Evolutionary conservation across 1,140 invertebrate genomes (phyloP).

Genomic region (Drosophila dunni): DNA sequence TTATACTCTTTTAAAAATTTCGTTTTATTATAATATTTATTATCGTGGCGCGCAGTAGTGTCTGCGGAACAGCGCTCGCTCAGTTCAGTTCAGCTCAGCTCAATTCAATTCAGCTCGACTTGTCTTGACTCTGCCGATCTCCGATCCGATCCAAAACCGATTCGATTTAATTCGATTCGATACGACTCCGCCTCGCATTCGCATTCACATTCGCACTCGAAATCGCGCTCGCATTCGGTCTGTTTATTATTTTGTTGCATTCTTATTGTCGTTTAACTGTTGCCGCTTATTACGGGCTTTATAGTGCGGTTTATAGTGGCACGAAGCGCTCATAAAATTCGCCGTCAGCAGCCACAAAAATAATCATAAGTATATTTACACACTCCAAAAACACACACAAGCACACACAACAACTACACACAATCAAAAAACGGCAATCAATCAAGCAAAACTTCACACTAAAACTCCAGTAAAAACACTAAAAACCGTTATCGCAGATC

Average conservation of each 20-base stretch:
- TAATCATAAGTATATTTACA: constrained; percentile 42
- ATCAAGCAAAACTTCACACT: constrained; percentile 40
- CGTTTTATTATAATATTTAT: constrained; percentile 85
- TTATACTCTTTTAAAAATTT: constrained; percentile 85
- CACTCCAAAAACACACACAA: constrained; percentile 8
- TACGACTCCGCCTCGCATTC: constrained; percentile 48
- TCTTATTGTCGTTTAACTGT: constrained; percentile 84
- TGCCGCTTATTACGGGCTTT: constrained; percentile 62
- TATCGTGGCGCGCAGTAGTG: constrained; percentile 84
- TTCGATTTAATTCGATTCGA: constrained; percentile 41
- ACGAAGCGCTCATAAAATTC: constrained; percentile 46
- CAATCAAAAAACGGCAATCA: constrained; percentile 32
- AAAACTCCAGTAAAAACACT: constrained; percentile 22
- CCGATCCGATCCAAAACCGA: constrained; percentile 24
- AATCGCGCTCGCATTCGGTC: constrained; percentile 46
- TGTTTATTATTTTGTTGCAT: constrained; percentile 69
- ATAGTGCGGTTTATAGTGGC: constrained; percentile 65
- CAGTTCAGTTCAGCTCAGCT: constrained; percentile 46
- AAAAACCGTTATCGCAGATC: constrained; percentile 14
- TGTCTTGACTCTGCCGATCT: constrained; percentile 45
- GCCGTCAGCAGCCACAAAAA: constrained; percentile 30
- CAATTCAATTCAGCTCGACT: constrained; percentile 40
- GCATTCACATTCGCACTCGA: constrained; percentile 25
- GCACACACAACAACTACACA: constrained; percentile 12
- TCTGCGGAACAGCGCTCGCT: constrained; percentile 79